These are phyloP conservation scores for Euclidia mi DNA, from an alignment of 2,888 invertebrate species.

Conservation along the genomic window DNA sequence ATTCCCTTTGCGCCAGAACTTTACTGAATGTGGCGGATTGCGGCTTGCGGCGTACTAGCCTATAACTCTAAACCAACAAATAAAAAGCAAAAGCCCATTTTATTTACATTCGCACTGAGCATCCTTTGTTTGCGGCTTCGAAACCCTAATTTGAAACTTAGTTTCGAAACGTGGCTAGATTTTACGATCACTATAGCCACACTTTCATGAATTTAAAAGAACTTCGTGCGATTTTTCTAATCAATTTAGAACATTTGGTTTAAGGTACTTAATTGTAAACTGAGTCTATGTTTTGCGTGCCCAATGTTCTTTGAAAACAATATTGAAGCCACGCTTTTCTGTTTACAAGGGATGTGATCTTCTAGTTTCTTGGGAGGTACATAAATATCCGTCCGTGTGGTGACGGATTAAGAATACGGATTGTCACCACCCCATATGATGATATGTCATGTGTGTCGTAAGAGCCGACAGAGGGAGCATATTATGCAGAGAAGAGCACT, in stretches of 20 bases:
- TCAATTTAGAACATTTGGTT: conserved; percentile 37
- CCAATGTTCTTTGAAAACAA: conserved; percentile 5
- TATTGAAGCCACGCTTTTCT: not conserved
- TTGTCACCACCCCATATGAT: too few species aligned
- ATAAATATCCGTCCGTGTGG: too few species aligned
- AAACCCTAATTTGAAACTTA: conserved; percentile 53
- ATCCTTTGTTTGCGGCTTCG: conserved; percentile 34
- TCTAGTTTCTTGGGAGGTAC: too few species aligned
- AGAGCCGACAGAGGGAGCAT: too few species aligned
- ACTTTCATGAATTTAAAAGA: conserved; percentile 34
- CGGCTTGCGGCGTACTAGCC: conserved; percentile 13
- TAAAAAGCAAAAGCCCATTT: conserved; percentile 37
- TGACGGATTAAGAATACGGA: too few species aligned
- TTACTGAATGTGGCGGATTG: conserved; percentile 14
- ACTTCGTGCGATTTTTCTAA: conserved; percentile 33
- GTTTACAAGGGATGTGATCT: too few species aligned
- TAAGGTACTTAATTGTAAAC: conserved; percentile 27
- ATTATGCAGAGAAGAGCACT: too few species aligned
- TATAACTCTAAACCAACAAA: conserved; percentile 29
- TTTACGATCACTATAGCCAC: conserved; percentile 35
- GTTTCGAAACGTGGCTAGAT: conserved; percentile 47
- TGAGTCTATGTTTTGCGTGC: conserved; percentile 39
- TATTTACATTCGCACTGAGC: conserved; percentile 39
- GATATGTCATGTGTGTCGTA: too few species aligned
- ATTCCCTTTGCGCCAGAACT: conserved; percentile 16